These are phyloP conservation scores for Drosophila nikananu DNA, from an alignment of 1,140 invertebrate species.

Conservation along the genomic window DNA sequence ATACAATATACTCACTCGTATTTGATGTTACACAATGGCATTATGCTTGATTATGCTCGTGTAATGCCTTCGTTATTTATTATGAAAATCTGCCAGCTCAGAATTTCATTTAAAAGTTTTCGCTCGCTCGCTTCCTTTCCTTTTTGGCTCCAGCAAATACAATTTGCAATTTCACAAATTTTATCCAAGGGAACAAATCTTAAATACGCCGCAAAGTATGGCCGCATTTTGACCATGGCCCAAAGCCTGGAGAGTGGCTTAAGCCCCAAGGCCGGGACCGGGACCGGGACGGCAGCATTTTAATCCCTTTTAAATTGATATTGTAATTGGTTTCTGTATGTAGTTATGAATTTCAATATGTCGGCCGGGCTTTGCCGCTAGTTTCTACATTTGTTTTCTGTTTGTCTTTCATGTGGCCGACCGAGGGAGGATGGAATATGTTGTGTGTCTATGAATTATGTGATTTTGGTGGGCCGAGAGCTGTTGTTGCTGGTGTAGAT, in stretches of 20 bases:
- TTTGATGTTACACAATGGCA: constrained; percentile 68
- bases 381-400: constrained; percentile 31
- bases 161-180: constrained; percentile 60
- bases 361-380: constrained; percentile 31
- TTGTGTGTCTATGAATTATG: constrained; percentile 30
- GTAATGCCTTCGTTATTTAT: constrained; percentile 68
- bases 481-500: constrained; percentile 21
- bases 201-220: constrained; percentile 32
- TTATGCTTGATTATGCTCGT: constrained; percentile 71
- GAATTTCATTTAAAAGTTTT: constrained; percentile 79
- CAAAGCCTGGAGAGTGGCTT: constrained; percentile 3
- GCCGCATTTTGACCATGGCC: constrained; percentile 21
- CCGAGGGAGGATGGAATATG: background rate
- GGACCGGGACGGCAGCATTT: constrained; percentile 41
- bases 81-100: constrained; percentile 79
- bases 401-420: constrained; percentile 29
- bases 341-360: constrained; percentile 82
- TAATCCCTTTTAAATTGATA: constrained; percentile 84
- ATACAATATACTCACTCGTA: constrained; percentile 40
- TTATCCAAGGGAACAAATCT: constrained; percentile 55
- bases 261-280: constrained; percentile 28
- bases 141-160: constrained; percentile 39
- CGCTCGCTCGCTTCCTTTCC: constrained; percentile 2
- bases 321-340: constrained; percentile 80
- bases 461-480: constrained; percentile 28